These are phyloP conservation scores for Microcebus tavaratra DNA, from an alignment of 2,113 vertebrate genomes.

Conservation along the genomic window DNA sequence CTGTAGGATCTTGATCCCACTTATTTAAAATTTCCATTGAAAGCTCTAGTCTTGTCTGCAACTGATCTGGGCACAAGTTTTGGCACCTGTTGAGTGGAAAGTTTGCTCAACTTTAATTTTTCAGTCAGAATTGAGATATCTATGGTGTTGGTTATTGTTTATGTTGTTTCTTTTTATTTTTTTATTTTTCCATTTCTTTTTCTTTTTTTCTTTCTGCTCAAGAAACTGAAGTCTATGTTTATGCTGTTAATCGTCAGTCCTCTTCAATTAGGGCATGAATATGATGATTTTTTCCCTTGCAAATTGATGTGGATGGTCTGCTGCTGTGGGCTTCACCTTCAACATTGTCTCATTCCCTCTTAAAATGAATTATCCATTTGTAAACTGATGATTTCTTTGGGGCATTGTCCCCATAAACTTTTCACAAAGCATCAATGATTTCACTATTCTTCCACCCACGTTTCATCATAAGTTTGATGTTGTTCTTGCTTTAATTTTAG, in stretches of 20 bases:
- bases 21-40: neutral
- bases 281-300: neutral
- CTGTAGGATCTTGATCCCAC: neutral
- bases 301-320: neutral
- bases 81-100: too few species aligned
- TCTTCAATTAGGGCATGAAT: neutral
- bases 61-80: too few species aligned
- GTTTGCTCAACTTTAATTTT: neutral
- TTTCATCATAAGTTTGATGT: neutral
- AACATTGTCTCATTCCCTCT: neutral
- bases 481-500: neutral
- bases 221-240: neutral
- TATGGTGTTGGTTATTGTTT: neutral
- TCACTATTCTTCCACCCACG: neutral
- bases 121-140: neutral
- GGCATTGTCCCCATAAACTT: neutral
- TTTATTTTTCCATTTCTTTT: too few species aligned
- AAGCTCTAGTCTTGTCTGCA: neutral
- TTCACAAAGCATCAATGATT: neutral
- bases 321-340: neutral
- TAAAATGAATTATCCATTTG: neutral
- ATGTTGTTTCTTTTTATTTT: neutral
- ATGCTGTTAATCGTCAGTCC: neutral
- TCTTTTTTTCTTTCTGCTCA: too few species aligned
- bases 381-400: neutral